These are phyloP conservation scores for Cephonodes hylas DNA, from an alignment of 2,888 invertebrate genomes.

Conservation along the genomic window DNA sequence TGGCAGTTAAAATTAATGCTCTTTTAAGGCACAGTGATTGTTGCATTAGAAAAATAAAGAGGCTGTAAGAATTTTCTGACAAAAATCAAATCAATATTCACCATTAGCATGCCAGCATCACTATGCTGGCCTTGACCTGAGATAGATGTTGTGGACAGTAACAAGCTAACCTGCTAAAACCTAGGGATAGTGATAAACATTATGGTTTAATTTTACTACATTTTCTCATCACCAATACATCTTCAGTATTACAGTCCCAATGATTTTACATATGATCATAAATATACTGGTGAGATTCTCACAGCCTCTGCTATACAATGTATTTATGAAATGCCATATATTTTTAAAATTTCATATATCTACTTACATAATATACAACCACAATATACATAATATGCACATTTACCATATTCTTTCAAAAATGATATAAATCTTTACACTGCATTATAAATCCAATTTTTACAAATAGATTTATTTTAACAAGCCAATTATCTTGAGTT, in stretches of 20 bases:
- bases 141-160: too few species aligned
- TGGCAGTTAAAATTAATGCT: not conserved
- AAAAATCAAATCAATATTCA: not conserved
- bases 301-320: not conserved
- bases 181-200: too few species aligned
- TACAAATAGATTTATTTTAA: not conserved
- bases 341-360: slow-evolving; percentile 8
- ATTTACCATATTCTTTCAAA: slow-evolving; percentile 1
- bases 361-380: slow-evolving; percentile 18
- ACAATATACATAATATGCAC: slow-evolving; percentile 16
- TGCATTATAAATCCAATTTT: not conserved
- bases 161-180: too few species aligned
- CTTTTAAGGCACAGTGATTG: not conserved
- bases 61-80: not conserved
- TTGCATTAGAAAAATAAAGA: not conserved
- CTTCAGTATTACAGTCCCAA: too few species aligned
- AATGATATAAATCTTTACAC: not conserved
- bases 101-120: not conserved
- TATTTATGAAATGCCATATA: not conserved
- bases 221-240: too few species aligned
- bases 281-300: not conserved
- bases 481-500: not conserved
- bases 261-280: too few species aligned
- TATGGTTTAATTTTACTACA: too few species aligned
- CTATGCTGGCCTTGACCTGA: too few species aligned